These are phyloP conservation scores for Merops nubicus DNA, from an alignment of 2,113 vertebrate species.

Conservation along the genomic window DNA sequence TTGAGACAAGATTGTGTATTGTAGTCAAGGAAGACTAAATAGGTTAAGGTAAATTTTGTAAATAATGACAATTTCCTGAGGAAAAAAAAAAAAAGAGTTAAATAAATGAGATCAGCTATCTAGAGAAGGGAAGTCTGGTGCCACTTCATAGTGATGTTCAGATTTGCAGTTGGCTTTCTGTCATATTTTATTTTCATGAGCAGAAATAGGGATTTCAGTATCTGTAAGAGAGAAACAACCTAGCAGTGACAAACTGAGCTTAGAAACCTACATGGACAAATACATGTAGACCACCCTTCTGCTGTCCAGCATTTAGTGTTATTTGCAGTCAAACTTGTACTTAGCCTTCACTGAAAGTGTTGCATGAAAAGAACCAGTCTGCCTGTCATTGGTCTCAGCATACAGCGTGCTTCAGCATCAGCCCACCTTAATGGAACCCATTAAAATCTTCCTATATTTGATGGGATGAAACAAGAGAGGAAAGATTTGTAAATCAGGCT, in stretches of 20 bases:
- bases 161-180: background rate
- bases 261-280: background rate
- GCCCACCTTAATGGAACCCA: background rate
- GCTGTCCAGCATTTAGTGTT: background rate
- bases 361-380: background rate
- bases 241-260: background rate
- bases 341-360: background rate
- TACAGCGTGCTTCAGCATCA: background rate
- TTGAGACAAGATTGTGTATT: slow-evolving; percentile 55
- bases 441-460: background rate
- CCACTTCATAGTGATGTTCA: background rate
- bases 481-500: background rate
- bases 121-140: background rate
- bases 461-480: background rate
- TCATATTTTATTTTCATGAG: background rate
- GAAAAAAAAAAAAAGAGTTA: background rate
- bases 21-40: slow-evolving; percentile 36
- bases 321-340: background rate
- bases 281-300: background rate
- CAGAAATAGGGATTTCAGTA: background rate
- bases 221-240: background rate
- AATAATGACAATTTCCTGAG: background rate
- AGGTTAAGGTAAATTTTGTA: background rate
- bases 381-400: background rate
- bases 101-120: background rate